Conservation (phyloP, 35 echinoderm and acorn worm species). For the Amphiura filiformis region DNA sequence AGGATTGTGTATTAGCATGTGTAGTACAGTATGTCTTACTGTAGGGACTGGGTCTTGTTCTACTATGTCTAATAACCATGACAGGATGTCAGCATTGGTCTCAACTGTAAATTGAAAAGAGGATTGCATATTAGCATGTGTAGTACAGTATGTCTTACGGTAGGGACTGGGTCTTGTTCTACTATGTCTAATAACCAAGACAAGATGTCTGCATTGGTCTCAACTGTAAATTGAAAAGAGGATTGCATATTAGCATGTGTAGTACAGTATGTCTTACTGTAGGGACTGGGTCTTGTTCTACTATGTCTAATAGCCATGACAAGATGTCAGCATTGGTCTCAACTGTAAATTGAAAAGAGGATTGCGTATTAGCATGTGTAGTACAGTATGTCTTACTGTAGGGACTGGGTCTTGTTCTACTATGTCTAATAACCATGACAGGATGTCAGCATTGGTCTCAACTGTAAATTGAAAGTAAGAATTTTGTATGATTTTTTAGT, state of each 20-base stretch:
- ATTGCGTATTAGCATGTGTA: constrained; percentile 78
- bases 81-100: constrained; percentile 73
- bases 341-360: no score
- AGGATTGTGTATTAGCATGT: constrained; percentile 80
- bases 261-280: no score
- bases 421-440: constrained; percentile 86
- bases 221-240: constrained; percentile 50
- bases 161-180: no score
- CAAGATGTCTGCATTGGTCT: constrained; percentile 76
- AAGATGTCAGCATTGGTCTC: constrained; percentile 81
- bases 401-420: constrained; percentile 91
- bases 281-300: no score
- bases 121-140: no score
- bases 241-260: no score
- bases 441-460: constrained; percentile 76
- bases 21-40: constrained; percentile 68
- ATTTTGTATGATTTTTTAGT: no score
- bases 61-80: constrained; percentile 85
- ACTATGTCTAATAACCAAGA: no score
- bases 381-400: constrained; percentile 63
- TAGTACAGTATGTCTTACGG: no score
- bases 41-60: constrained; percentile 86
- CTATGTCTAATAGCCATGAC: no score
- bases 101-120: constrained; percentile 56
- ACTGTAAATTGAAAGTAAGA: no score